These are phyloP conservation scores for Nasonia longicornis DNA, from an alignment of 1,140 invertebrate genomes.

Conservation along the genomic window DNA sequence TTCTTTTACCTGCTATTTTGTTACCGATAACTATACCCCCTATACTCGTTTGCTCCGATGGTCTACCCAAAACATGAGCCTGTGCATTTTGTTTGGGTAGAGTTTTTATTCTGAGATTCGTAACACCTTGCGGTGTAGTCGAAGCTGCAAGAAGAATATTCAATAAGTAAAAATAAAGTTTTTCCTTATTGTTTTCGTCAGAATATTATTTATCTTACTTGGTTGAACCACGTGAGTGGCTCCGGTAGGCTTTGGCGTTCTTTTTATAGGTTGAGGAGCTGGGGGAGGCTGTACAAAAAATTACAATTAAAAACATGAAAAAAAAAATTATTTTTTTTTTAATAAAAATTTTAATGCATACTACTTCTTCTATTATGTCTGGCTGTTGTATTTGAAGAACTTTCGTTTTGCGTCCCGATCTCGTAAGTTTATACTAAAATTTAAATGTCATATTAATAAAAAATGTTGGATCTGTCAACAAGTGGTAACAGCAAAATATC, in stretches of 20 bases:
- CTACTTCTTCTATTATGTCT: constrained; percentile 63
- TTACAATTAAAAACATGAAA: neutral
- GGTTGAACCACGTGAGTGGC: constrained; percentile 54
- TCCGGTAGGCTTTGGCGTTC: constrained; percentile 44
- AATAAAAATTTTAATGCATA: constrained; percentile 28
- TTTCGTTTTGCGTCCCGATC: constrained; percentile 53
- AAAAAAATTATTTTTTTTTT: neutral
- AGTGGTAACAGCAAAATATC: constrained; percentile 1
- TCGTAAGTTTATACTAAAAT: constrained; percentile 53
- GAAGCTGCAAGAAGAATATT: constrained; percentile 47
- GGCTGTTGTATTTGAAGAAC: constrained; percentile 55
- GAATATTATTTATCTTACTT: constrained; percentile 49
- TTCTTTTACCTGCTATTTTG: constrained; percentile 64
- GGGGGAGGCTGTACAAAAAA: constrained; percentile 24
- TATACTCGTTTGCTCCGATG: constrained; percentile 76
- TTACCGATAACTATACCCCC: constrained; percentile 75
- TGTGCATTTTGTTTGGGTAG: constrained; percentile 49
- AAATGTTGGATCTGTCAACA: constrained; percentile 21
- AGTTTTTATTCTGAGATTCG: constrained; percentile 61
- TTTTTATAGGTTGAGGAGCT: constrained; percentile 29
- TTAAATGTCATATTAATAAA: constrained; percentile 17
- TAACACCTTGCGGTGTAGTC: constrained; percentile 53
- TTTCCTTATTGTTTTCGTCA: neutral
- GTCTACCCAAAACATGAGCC: constrained; percentile 58
- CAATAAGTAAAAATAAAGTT: neutral